Evolutionary conservation across 1,140 invertebrate species (phyloP).

Genomic region (Archegozetes longisetosus): DNA sequence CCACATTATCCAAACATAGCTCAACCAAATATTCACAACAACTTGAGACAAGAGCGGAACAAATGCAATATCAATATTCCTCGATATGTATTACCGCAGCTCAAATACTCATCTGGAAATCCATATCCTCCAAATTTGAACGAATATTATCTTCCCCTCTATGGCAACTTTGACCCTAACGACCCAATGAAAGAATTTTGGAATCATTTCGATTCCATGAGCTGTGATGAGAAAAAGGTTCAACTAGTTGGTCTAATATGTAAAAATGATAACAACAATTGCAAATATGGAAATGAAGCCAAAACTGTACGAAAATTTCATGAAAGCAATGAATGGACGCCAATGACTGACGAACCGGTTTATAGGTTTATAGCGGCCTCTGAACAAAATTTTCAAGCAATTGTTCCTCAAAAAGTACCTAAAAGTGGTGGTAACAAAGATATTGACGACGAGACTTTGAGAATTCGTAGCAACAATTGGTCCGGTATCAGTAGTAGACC

Average conservation of each 20-base stretch:
- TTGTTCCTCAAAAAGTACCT: background rate
- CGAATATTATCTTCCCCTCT: background rate
- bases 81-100: background rate
- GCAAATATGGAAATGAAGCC: background rate
- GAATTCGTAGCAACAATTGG: background rate
- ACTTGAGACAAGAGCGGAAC: no score
- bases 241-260: background rate
- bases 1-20: no score
- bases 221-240: background rate
- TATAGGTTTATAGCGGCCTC: background rate
- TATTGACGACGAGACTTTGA: background rate
- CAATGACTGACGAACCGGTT: background rate
- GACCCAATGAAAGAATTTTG: background rate
- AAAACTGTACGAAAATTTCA: no score
- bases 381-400: background rate
- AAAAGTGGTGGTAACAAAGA: background rate
- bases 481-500: background rate
- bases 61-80: no score
- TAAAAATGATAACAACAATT: background rate
- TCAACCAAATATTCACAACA: no score
- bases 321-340: background rate
- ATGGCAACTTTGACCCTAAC: background rate
- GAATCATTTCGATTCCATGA: background rate
- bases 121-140: background rate
- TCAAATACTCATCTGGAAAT: background rate